Base-by-base conservation (phyloP, 92 coral and sea anemone species). In the Pocillopora meandrina region DNA sequence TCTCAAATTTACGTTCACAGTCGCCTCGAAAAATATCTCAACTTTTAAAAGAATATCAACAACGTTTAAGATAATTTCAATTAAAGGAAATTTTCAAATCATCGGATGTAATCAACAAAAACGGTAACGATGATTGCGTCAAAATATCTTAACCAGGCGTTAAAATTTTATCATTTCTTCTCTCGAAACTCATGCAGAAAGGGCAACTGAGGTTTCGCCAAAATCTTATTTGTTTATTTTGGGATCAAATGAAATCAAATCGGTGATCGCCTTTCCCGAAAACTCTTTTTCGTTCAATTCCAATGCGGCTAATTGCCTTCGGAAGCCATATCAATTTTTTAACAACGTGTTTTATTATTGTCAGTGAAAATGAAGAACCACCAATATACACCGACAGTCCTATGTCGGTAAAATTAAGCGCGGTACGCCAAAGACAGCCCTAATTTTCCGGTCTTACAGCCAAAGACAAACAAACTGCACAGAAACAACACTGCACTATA, bases 311-410 rank as follows among this genome's bases (percentile, higher is more conserved):
- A 70, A 70, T 70, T 70, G 74, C 74, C 20, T 15, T 70, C 74
- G 74, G 74, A 70, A 70, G 47, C 74, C 74, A 70, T 70, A 70
- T 70, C 74, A 70, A 16, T 70, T 70, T 70, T 70, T 15, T 34
- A 34, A 70, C 8, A 70, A 34, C 74, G 42, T 55, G 18, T 36
- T 34, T 70, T 70, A 70, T 70, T 55, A n/a, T 15, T 70, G 33
- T 70, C 74, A 70, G 11, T 70, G 35, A 16, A 17, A 34, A 36
- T 36, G 52, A 42, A 42, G 52, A 34, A 70, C 33, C 56, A 20
- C 55, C 74, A 70, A 70, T 34, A 34, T 34, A n/a, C 35, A 34
- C 74, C 74, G 74, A 70, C 74, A 70, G 42, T 55, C 74, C 42
- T 49, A 16, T 59, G 79, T 75, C 79, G 79, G 79, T 75, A 58